phyloP scores from a whole-genome alignment of 37 sponge, comb jelly and placozoan species.

The Agelas oroides region DNA sequence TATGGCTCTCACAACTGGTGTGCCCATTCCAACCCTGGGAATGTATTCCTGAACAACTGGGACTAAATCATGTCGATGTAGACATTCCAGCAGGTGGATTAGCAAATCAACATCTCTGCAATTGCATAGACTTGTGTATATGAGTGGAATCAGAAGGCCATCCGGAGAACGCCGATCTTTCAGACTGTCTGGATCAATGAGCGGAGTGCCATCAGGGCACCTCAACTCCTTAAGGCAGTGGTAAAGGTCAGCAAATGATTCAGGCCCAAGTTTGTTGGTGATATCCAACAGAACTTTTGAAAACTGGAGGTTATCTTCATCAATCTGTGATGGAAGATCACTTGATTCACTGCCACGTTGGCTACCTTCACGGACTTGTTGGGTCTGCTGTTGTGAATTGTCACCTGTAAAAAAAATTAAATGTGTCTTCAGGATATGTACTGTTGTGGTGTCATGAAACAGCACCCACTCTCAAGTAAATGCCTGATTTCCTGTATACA shows the following conservation, averaged over 20 bases:
- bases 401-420: no score
- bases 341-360: no score
- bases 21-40: neutral
- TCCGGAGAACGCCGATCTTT: neutral
- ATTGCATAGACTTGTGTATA: neutral
- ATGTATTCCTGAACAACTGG: constrained; percentile 3
- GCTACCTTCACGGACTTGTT: no score
- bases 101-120: constrained; percentile 22
- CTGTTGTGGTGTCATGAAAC: no score
- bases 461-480: no score
- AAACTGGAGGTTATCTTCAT: constrained; percentile 2
- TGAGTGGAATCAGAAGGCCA: constrained; percentile 24
- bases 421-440: no score
- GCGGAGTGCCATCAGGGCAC: constrained; percentile 10
- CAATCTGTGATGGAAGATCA: neutral
- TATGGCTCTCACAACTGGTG: neutral
- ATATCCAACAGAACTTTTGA: constrained; percentile 3
- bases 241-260: constrained; percentile 10
- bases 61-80: constrained; percentile 11
- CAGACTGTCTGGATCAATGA: neutral
- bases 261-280: neutral
- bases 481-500: no score
- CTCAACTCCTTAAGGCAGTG: constrained; percentile 15
- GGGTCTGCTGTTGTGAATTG: no score
- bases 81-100: neutral